Base-by-base conservation (phyloP, 1,140 invertebrate species). In the Hirudo medicinalis region DNA sequence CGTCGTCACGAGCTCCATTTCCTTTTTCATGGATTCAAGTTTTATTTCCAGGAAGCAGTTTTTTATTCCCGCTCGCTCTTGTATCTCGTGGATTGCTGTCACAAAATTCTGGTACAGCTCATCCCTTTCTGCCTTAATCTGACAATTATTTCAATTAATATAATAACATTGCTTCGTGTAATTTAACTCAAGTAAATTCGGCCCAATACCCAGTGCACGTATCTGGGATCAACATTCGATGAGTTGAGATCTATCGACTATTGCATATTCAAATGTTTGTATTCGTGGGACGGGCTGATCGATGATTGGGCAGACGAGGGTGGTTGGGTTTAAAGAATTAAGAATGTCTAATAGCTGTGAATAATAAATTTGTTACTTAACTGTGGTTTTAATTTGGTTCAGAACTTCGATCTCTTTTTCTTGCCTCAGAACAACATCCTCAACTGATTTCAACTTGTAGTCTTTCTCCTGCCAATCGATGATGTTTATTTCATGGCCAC, bases 41-140 rank as follows among this genome's bases (percentile, higher is more conserved):
- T 90, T 89, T 76, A 88, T 88, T 78, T 90, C 88, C 40, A 91
- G 78, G 2, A 91, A 79, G 0, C 88, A 83, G 76, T 89, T 89
- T 78, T 89, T 89, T 57, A 90, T 82, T 32, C 87, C 87, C 0
- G 88, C 87, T 79, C 90, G 90, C 78, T 92, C 89, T 80, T 92
- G 90, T 6, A 92, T 85, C 78, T 93, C 90, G 27, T 91, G 82
- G 72, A 94, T 87, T 2, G 90, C 89, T 71, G 87, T 86, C 17
- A 90, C 85, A 80, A 93, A 93, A 79, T 87, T 87, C 15, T 85
- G 81, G 77, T 91, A 89, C 22, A 93, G 78, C 67, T 89, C 88
- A 77, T 92, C 88, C 49, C 90, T 85, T 80, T 93, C 91, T 19
- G 81, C 82, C 73, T 88, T 83, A 20, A 87, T 83, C 85, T 87